Evolutionary conservation across 2,113 vertebrate species (phyloP).

Genomic region (Lethenteron reissneri): DNA sequence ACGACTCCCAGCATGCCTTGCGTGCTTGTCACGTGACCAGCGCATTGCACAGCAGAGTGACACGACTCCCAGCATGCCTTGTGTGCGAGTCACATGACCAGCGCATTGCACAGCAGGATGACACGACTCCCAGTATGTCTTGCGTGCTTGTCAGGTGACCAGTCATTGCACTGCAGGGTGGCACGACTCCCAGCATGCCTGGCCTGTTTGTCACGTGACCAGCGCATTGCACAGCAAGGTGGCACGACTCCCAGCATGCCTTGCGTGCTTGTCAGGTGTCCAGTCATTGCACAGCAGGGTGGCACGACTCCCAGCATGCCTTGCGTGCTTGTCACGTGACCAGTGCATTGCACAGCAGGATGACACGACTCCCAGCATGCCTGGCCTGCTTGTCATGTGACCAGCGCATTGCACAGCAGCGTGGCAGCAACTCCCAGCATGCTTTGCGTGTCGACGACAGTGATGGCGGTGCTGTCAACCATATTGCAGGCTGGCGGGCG

Average conservation of each 20-base stretch:
- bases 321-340: background rate
- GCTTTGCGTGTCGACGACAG: too few species aligned
- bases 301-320: background rate
- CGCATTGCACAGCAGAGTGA: background rate
- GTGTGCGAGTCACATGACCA: background rate
- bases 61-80: background rate
- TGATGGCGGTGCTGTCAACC: slow-evolving; percentile 10
- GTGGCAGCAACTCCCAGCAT: background rate
- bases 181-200: background rate
- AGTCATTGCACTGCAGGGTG: background rate
- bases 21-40: background rate
- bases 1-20: background rate
- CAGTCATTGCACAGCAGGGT: background rate
- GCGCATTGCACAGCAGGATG: background rate
- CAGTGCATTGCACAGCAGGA: background rate
- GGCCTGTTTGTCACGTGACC: too few species aligned
- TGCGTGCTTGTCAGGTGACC: background rate
- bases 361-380: background rate
- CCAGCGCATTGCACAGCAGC: background rate
- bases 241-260: background rate
- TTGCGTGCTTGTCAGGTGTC: background rate
- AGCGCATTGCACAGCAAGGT: background rate
- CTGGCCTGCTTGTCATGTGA: background rate
- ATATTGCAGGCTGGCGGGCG: slow-evolving; percentile 21
- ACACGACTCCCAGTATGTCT: background rate